phyloP scores from a whole-genome alignment of 2,113 vertebrate genomes.

The Sula dactylatra region DNA sequence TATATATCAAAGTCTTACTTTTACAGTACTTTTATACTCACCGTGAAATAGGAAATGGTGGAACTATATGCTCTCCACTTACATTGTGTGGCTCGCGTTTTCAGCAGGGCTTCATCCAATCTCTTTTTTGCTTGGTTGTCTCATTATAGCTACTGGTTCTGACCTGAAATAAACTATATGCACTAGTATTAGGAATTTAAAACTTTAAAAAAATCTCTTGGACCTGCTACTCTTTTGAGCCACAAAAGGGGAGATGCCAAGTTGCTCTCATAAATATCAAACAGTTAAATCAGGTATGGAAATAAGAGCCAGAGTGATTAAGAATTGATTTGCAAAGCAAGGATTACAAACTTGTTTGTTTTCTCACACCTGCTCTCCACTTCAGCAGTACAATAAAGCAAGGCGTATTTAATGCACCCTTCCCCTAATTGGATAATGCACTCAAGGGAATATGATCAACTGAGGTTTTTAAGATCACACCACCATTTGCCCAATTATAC shows the following conservation, averaged over 20 bases:
- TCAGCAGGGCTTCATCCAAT: neutral
- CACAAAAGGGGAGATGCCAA: neutral
- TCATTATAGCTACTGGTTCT: neutral
- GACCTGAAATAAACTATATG: neutral
- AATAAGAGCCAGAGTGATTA: constrained; percentile 29
- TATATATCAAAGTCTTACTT: neutral
- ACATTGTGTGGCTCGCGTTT: neutral
- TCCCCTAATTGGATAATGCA: neutral
- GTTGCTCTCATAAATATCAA: constrained; percentile 12
- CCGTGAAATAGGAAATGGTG: neutral
- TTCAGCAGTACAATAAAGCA: neutral
- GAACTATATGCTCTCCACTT: neutral
- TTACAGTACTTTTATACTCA: neutral
- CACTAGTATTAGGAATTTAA: neutral
- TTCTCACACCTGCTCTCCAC: constrained; percentile 3
- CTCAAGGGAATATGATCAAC: constrained; percentile 20
- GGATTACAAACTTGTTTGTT: neutral
- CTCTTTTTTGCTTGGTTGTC: neutral
- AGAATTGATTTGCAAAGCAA: constrained; percentile 6
- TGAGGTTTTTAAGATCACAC: constrained; percentile 19
- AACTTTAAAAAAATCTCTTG: neutral
- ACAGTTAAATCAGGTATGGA: neutral
- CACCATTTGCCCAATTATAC: constrained; percentile 37
- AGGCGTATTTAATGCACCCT: constrained; percentile 54
- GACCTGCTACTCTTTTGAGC: neutral